A percentile compares a stretch with the other conserved stretches of the same genome.
These are phyloP conservation scores for Cataglyphis rosenhaueri DNA, from an alignment of 2,888 invertebrate species.

Conservation along the genomic window DNA sequence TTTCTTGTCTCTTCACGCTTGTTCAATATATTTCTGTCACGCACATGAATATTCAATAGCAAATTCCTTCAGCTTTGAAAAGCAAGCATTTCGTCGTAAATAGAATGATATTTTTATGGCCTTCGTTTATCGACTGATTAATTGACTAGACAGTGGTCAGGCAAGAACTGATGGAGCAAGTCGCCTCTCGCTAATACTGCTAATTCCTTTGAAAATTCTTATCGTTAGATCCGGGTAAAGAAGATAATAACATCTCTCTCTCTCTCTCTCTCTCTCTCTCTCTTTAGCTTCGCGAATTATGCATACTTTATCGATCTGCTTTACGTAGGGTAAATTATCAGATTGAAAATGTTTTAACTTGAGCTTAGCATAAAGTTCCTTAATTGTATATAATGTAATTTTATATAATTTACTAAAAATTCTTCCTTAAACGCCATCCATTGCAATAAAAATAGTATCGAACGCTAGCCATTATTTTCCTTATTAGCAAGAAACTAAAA, in stretches of 20 bases:
- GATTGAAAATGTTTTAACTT: conserved; percentile 10
- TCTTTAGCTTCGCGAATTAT: conserved; percentile 14
- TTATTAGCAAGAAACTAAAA: neutral
- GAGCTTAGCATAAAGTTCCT: conserved; percentile 26
- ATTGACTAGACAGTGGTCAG: conserved; percentile 1
- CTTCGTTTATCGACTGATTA: conserved; percentile 25
- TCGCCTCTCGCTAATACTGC: neutral
- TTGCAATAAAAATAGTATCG: conserved; percentile 23
- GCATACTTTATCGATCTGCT: conserved; percentile 4
- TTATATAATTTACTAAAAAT: conserved; percentile 25
- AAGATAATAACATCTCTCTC: conserved; percentile 17
- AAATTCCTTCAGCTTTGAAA: neutral
- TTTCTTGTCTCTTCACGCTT: neutral
- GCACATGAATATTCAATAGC: neutral
- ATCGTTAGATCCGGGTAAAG: neutral
- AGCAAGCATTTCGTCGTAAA: neutral
- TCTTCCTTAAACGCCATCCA: neutral
- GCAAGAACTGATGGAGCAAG: conserved; percentile 27
- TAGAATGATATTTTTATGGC: neutral
- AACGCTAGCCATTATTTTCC: conserved; percentile 16
- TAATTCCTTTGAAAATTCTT: conserved; percentile 26
- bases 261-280: conserved; percentile 6
- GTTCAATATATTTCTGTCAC: neutral
- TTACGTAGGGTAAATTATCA: conserved; percentile 11
- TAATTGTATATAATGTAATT: neutral